Base-by-base conservation (phyloP, 2,888 invertebrate genomes). In the Melolontha melolontha region DNA sequence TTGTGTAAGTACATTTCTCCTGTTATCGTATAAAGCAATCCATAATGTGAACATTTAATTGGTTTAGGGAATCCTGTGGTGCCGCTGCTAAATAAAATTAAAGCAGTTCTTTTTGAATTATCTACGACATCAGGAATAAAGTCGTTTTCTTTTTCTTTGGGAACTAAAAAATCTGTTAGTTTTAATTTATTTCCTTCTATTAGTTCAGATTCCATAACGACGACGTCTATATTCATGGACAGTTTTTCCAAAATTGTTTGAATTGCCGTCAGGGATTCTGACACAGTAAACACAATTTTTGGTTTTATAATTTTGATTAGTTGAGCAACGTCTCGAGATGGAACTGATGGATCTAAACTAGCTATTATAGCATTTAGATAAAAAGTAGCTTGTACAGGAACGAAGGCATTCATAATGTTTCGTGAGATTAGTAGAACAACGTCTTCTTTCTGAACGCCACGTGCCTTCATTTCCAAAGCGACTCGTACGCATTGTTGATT, bases 311-410 rank as follows among this genome's bases (percentile, higher is more conserved):
- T 68, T 44, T 71, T 70, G 6, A 75, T 10, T 11, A 73, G 44
- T 64, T 74, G 69, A 11, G 55, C 71, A 8, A 72, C 64, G 49
- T 77, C 77, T 49, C 64, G 50, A 22, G 62, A 16, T 2, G 70
- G 67, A 65, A 74, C 64, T 0, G 54, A 66, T n/a, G 71, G 70
- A 22, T 76, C 71, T 7, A 74, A 49, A 2, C 73, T 66, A n/a
- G 71, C 47, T 5, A 71, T 44, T 14, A 68, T 69, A 27, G 71
- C 75, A 6, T 85, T 85, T n/a, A 84, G 78, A 69, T 78, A 84
- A 1, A 84, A 70, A 1, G 82, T 82, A 1, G 85, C 84, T 44
- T 85, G 82, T 41, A 83, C 79, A 0, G 85, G 84, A 39, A 85
- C 77, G 1, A 77, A 75, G 2, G 83, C 70, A 62, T 85, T 80